phyloP scores from a whole-genome alignment of 1,140 invertebrate species.

The Paralvinella palmiformis region DNA sequence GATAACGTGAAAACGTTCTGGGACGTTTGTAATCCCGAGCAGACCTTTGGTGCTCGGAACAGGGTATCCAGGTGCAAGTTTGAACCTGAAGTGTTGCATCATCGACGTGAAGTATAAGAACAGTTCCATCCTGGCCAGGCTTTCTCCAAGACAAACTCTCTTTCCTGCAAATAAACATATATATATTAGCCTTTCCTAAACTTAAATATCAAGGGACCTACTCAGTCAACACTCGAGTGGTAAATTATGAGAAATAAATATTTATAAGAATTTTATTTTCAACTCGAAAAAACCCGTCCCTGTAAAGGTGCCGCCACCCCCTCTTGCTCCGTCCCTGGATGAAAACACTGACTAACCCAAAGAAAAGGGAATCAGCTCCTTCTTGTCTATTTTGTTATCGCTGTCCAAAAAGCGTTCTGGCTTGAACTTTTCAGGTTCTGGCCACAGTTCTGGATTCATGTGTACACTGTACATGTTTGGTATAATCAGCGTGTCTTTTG shows the following conservation, averaged over 20 bases:
- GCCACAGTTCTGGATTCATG: constrained; percentile 65
- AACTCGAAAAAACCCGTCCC: too few relatives aligned
- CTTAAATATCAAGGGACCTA: too few relatives aligned
- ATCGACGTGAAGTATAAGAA: constrained; percentile 28
- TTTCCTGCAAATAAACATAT: constrained; percentile 22
- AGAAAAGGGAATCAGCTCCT: background rate
- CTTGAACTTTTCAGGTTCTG: constrained; percentile 64
- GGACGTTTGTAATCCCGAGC: too few relatives aligned
- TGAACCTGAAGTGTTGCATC: constrained; percentile 26
- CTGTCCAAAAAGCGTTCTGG: constrained; percentile 55
- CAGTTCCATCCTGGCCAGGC: constrained; percentile 26
- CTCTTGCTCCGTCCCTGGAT: too few relatives aligned
- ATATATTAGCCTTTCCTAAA: too few relatives aligned
- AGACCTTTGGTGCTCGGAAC: too few relatives aligned
- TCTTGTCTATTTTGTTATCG: constrained; percentile 2
- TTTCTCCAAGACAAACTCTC: constrained; percentile 27
- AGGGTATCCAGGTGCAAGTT: background rate
- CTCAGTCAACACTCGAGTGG: too few relatives aligned
- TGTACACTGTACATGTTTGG: constrained; percentile 77
- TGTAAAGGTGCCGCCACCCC: too few relatives aligned
- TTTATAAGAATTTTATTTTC: too few relatives aligned
- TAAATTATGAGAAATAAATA: too few relatives aligned
- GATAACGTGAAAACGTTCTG: too few relatives aligned
- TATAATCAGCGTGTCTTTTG: constrained; percentile 59
- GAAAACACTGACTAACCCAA: background rate